These are phyloP conservation scores for Eristalis arbustorum DNA, from an alignment of 2,888 invertebrate genomes.

Conservation along the genomic window DNA sequence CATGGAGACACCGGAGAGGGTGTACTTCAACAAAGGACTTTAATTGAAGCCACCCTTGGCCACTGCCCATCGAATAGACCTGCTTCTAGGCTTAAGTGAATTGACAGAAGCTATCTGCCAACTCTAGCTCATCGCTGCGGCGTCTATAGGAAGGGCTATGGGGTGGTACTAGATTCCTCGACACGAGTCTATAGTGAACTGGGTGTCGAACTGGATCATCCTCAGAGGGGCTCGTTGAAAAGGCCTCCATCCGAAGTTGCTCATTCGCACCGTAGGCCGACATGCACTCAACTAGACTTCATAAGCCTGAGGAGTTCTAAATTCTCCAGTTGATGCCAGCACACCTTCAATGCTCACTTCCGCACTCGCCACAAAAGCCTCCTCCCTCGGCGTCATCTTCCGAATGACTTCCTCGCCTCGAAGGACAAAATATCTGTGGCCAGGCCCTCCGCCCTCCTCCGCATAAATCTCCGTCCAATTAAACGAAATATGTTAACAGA, in stretches of 20 bases:
- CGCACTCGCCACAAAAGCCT: background rate
- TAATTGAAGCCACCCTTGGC: conserved; percentile 79
- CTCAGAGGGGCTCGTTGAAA: too few species aligned
- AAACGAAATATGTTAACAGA: conserved; percentile 67
- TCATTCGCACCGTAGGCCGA: too few species aligned
- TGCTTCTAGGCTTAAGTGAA: background rate
- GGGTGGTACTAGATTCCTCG: too few species aligned
- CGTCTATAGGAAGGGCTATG: too few species aligned
- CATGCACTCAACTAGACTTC: too few species aligned
- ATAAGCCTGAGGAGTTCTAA: too few species aligned
- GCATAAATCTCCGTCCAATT: conserved; percentile 63
- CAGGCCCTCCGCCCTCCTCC: background rate
- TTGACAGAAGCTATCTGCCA: background rate
- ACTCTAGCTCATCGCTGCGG: too few species aligned
- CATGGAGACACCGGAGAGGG: conserved; percentile 85
- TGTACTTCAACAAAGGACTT: conserved; percentile 95
- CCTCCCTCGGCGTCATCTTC: background rate
- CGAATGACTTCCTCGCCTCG: background rate
- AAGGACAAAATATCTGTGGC: background rate
- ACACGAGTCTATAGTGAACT: too few species aligned
- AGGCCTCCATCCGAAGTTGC: too few species aligned
- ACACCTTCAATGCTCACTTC: background rate
- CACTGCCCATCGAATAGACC: background rate
- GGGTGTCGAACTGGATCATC: too few species aligned
- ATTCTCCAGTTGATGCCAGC: too few species aligned